Evolutionary conservation across 2,113 vertebrate genomes (phyloP).

Genomic region (Amia ocellicauda): DNA sequence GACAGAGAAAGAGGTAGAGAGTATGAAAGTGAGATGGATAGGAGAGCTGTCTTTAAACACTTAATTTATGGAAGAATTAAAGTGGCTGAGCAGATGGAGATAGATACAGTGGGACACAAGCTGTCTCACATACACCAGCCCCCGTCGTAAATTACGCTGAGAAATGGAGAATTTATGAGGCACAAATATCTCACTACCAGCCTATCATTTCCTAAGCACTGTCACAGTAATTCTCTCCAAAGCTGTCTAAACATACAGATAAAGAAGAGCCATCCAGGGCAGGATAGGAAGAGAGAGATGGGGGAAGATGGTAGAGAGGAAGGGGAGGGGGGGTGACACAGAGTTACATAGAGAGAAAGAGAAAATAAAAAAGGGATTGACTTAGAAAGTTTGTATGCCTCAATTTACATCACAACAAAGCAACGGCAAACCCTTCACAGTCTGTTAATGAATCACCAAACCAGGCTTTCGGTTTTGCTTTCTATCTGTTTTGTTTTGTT

Average conservation of each 20-base stretch:
- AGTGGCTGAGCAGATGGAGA: constrained; percentile 58
- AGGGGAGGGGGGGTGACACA: constrained; percentile 13
- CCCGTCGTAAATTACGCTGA: constrained; percentile 63
- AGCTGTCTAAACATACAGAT: constrained; percentile 56
- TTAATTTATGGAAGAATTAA: constrained; percentile 54
- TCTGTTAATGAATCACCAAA: too few species aligned
- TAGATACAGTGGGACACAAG: constrained; percentile 52
- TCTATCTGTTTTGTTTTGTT: too few species aligned
- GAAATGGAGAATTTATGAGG: constrained; percentile 67
- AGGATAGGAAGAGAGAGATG: constrained; percentile 34
- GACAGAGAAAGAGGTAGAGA: constrained; percentile 22
- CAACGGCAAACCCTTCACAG: too few species aligned
- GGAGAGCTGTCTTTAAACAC: constrained; percentile 47
- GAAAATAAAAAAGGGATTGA: constrained; percentile 6
- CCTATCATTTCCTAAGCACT: constrained; percentile 64
- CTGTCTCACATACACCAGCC: constrained; percentile 56
- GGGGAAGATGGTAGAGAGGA: constrained; percentile 32
- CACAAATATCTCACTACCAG: constrained; percentile 60
- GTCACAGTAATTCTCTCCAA: constrained; percentile 65
- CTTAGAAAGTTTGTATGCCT: too few species aligned
- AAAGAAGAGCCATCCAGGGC: constrained; percentile 36
- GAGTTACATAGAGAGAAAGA: neutral
- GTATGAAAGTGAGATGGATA: constrained; percentile 44
- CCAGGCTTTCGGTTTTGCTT: too few species aligned
- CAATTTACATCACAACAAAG: too few species aligned